A percentile compares a stretch with the other conserved stretches of the same genome.
Conservation (phyloP, 2,113 vertebrate species). For the Mastomys coucha region DNA sequence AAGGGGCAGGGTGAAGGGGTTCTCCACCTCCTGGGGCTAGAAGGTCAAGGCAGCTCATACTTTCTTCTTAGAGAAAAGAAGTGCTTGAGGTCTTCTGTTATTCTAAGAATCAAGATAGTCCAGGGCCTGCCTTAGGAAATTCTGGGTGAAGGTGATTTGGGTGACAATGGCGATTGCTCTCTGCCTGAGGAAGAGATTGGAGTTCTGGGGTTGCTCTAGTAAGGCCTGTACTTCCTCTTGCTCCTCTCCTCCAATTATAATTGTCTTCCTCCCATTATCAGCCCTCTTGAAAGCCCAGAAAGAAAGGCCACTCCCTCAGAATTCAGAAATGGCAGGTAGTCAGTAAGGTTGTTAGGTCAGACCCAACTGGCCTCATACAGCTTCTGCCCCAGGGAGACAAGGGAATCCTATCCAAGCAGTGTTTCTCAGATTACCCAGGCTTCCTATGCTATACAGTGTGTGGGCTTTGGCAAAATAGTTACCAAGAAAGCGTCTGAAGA, state of each 20-base stretch:
- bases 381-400: background rate
- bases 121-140: slow-evolving; percentile 48
- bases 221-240: background rate
- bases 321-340: slow-evolving; percentile 16
- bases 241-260: background rate
- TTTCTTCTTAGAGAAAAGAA: slow-evolving; percentile 65
- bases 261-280: slow-evolving; percentile 21
- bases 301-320: background rate
- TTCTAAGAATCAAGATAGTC: slow-evolving; percentile 17
- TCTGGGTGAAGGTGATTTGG: slow-evolving; percentile 8
- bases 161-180: slow-evolving; percentile 24
- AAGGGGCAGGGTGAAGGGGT: background rate
- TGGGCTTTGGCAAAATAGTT: slow-evolving; percentile 64
- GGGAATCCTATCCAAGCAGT: slow-evolving; percentile 48
- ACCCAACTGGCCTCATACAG: slow-evolving; percentile 36
- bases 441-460: slow-evolving; percentile 48
- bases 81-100: slow-evolving; percentile 44
- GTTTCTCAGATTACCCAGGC: slow-evolving; percentile 47
- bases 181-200: slow-evolving; percentile 26
- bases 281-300: background rate
- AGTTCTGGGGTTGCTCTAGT: background rate
- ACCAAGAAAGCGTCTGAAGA: slow-evolving; percentile 49
- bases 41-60: slow-evolving; percentile 65
- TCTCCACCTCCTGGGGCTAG: slow-evolving; percentile 35
- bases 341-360: slow-evolving; percentile 39